Evolutionary conservation across 2,113 vertebrate species (phyloP).

Genomic region (Bubo bubo): DNA sequence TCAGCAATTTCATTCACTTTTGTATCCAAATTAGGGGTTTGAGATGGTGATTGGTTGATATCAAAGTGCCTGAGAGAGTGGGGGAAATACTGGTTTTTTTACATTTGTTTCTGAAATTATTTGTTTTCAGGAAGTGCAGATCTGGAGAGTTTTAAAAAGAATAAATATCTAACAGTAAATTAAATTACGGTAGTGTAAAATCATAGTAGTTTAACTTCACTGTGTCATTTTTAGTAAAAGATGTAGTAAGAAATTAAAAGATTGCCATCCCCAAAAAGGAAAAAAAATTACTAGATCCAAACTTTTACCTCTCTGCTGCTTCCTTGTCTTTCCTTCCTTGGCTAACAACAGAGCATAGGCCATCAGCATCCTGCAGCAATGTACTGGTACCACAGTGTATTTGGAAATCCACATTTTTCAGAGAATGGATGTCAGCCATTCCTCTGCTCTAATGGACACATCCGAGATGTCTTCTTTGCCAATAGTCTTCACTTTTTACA

Average conservation of each 20-base stretch:
- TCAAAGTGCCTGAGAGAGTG: neutral
- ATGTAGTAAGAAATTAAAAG: neutral
- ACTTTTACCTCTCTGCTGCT: neutral
- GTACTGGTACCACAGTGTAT: neutral
- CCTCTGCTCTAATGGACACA: neutral
- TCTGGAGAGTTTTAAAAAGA: neutral
- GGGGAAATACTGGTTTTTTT: neutral
- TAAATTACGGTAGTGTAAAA: neutral
- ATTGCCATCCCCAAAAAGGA: neutral
- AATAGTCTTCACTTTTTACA: neutral
- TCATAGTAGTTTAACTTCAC: neutral
- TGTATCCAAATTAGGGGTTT: neutral
- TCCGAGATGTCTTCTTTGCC: neutral
- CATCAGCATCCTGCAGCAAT: neutral
- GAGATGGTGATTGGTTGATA: neutral
- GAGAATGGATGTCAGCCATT: neutral
- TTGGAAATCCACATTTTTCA: neutral
- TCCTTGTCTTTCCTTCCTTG: neutral
- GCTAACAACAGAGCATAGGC: neutral
- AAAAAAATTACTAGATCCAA: neutral
- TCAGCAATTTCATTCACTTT: constrained; percentile 1
- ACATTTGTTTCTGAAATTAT: neutral
- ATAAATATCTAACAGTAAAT: neutral
- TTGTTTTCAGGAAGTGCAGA: neutral
- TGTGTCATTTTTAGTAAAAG: neutral